Conservation (phyloP, 2,797 vertebrate species). For the Coregonus sp. region DNA sequence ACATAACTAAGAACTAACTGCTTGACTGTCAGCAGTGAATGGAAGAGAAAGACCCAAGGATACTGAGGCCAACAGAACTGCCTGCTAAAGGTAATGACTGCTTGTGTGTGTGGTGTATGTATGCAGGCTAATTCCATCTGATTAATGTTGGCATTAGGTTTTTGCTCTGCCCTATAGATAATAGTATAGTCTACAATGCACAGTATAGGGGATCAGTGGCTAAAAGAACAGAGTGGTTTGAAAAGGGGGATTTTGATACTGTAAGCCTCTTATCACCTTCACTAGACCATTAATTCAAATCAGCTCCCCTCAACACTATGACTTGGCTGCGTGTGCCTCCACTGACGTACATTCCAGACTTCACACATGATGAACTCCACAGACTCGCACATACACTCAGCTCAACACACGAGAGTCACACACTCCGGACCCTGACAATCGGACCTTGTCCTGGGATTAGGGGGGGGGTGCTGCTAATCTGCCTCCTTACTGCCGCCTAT, state of each 20-base stretch:
- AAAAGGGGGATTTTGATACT: conserved; percentile 28
- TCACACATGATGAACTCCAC: conserved; percentile 42
- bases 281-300: conserved; percentile 16
- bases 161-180: not conserved
- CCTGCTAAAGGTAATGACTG: not conserved
- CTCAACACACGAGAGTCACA: conserved; percentile 39
- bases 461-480: conserved; percentile 36
- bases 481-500: not conserved
- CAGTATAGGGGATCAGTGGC: conserved; percentile 20
- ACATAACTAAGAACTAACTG: not conserved
- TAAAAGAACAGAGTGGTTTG: conserved; percentile 31
- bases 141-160: not conserved
- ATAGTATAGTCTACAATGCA: not conserved
- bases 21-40: not conserved
- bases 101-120: conserved; percentile 1
- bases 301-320: conserved; percentile 33
- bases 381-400: not conserved
- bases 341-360: conserved; percentile 35
- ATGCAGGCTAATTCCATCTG: not conserved
- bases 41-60: not conserved
- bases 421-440: conserved; percentile 43
- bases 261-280: conserved; percentile 58
- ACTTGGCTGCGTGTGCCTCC: conserved; percentile 28
- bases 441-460: conserved; percentile 37
- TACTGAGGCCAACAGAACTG: not conserved